Base-by-base conservation (phyloP, 1,140 invertebrate species). In the Cheumatopsyche charites region DNA sequence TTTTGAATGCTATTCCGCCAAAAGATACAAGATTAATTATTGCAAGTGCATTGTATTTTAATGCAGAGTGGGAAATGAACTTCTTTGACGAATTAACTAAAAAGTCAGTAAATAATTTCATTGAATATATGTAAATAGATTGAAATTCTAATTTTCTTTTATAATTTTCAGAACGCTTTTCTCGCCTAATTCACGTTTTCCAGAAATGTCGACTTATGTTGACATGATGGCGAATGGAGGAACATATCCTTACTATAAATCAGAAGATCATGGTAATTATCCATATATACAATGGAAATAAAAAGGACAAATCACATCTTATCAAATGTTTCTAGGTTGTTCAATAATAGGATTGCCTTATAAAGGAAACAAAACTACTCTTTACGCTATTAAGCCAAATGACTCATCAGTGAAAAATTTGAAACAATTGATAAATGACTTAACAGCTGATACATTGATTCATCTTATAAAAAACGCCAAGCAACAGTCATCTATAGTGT, bases 31-130 rank as follows among this genome's bases (percentile, higher is more conserved):
- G 79, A 23, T 78, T 91, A 6, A 85, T 92, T 19, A 80, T 92
- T 15, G 84, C 88, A 6, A 92, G 89, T 72, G 90, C 90, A 1
- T 79, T 92, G 1, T 92, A 92, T 70, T 93, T 93, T 72, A 90
- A 88, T 73, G 90, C 88, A 15, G 84, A 86, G 61, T 93, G 92
- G 92, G 83, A 90, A 49, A 82, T 84, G 29, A 85, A 87, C 45
- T 93, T 93, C 76, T 79, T 86, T 13, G 74, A 79, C 0, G 78
- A 79, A 6, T 61, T 75, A 1, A 92, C 90, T 0, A 83, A 78
- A 73, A 81, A 79, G 86, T 87, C 19, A 15, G 42, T n/a, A 63
- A 17, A 63, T 1, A 42, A 42, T 62, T 62, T 21, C 17, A 41
- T 1, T 9, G 13, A 67, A 25, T n/a, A 25, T 25, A 42, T 29